Percentiles rank a stretch among this genome's conserved stretches.
Evolutionary conservation across 1,140 invertebrate genomes (phyloP).

Genomic region (Grapholita molesta): DNA sequence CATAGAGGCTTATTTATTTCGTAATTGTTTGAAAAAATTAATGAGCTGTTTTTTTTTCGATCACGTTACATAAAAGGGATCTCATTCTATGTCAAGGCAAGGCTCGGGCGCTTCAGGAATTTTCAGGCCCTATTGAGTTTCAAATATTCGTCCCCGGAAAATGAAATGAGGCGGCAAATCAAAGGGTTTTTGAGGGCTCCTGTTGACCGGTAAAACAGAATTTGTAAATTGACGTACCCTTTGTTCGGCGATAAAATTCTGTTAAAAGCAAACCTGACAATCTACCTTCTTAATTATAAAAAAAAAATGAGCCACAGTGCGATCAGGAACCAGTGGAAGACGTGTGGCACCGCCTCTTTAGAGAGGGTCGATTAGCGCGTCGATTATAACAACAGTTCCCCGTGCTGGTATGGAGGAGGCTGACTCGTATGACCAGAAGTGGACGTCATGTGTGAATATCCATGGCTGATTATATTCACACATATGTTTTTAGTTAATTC

Average conservation of each 20-base stretch:
- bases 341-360: too few relatives aligned
- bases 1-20: not conserved
- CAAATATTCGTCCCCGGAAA: slow-evolving; percentile 55
- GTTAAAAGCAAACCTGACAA: not conserved
- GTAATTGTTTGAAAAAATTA: not conserved
- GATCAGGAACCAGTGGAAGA: not conserved
- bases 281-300: too few relatives aligned
- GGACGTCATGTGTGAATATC: too few relatives aligned
- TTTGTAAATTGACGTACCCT: slow-evolving; percentile 45
- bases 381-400: too few relatives aligned
- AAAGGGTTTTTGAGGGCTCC: slow-evolving; percentile 66
- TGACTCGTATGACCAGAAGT: too few relatives aligned
- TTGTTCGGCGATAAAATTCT: slow-evolving; percentile 3
- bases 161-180: slow-evolving; percentile 70
- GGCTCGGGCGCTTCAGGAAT: slow-evolving; percentile 40
- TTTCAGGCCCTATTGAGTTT: slow-evolving; percentile 59
- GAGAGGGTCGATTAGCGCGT: too few relatives aligned
- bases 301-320: too few relatives aligned
- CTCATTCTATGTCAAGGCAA: slow-evolving; percentile 8
- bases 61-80: slow-evolving; percentile 15
- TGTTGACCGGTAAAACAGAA: slow-evolving; percentile 53
- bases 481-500: too few relatives aligned
- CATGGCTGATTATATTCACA: too few relatives aligned
- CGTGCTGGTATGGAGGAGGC: too few relatives aligned
- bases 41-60: not conserved